These are phyloP conservation scores for Hypanus sabinus DNA, from an alignment of 2,113 vertebrate species.

Conservation along the genomic window DNA sequence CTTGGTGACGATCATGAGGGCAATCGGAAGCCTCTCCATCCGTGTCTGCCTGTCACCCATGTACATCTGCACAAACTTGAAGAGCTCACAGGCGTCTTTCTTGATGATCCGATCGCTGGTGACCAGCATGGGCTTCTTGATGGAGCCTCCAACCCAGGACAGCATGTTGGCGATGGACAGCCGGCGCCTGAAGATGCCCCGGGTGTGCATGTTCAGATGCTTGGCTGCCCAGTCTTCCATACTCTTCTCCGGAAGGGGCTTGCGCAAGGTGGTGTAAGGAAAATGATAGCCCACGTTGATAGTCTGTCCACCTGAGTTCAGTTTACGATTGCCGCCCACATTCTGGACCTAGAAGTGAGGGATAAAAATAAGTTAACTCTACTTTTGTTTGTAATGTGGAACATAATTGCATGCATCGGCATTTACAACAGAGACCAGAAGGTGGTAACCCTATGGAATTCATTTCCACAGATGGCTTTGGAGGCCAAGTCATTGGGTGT, in stretches of 20 bases:
- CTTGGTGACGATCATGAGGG: slow-evolving; percentile 70
- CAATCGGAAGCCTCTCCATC: slow-evolving; percentile 71
- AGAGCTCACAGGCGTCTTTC: slow-evolving; percentile 83
- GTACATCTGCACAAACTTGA: slow-evolving; percentile 82
- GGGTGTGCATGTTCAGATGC: slow-evolving; percentile 84
- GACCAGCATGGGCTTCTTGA: slow-evolving; percentile 85
- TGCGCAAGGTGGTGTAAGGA: slow-evolving; percentile 64
- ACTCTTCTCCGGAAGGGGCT: slow-evolving; percentile 68
- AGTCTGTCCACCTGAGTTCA: slow-evolving; percentile 56
- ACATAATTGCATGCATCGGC: too few species aligned
- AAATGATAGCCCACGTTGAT: slow-evolving; percentile 55
- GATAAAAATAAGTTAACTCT: neutral
- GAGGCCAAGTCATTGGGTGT: too few species aligned
- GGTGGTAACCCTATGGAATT: too few species aligned
- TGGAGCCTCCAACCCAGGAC: slow-evolving; percentile 77
- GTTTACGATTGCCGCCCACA: slow-evolving; percentile 56
- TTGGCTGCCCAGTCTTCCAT: slow-evolving; percentile 87
- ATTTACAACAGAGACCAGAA: too few species aligned
- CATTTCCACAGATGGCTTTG: too few species aligned
- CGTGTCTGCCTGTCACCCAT: slow-evolving; percentile 80
- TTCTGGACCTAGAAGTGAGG: slow-evolving; percentile 55
- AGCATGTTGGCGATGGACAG: slow-evolving; percentile 85
- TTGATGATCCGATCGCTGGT: slow-evolving; percentile 72
- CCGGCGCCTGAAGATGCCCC: slow-evolving; percentile 77
- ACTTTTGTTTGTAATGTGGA: neutral